Conservation (phyloP, 2,113 vertebrate species). For the Corythoichthys haematopterus region DNA sequence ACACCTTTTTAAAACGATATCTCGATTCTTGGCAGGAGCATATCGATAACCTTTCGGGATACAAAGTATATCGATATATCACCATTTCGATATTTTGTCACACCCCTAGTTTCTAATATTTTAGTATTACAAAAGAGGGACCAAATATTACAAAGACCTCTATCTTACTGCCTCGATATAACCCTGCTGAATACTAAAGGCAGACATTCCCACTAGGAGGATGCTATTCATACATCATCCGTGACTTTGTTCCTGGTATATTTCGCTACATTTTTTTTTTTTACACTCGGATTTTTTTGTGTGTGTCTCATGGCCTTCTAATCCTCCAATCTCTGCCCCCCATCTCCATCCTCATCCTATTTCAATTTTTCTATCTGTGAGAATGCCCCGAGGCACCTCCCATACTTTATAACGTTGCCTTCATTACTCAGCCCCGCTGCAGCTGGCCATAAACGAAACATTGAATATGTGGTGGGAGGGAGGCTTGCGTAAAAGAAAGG, state of each 20-base stretch:
- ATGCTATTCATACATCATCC: conserved; percentile 5
- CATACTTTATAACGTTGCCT: conserved; percentile 55
- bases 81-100: too few relatives aligned
- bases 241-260: conserved; percentile 14
- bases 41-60: too few relatives aligned
- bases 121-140: background rate
- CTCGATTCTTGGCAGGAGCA: too few relatives aligned
- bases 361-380: conserved; percentile 47
- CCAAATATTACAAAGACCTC: background rate
- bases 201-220: background rate
- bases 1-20: too few relatives aligned
- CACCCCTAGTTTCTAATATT: conserved; percentile 1
- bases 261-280: conserved; percentile 35
- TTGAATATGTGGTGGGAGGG: conserved; percentile 26
- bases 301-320: conserved; percentile 41
- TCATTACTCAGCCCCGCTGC: conserved; percentile 48
- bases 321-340: conserved; percentile 36
- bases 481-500: conserved; percentile 17
- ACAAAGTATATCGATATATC: too few relatives aligned
- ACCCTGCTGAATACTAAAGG: conserved; percentile 1
- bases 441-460: conserved; percentile 59
- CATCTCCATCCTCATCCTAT: conserved; percentile 34
- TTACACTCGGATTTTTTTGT: conserved; percentile 30
- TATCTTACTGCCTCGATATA: background rate
- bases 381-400: conserved; percentile 45